Percentiles rank a stretch among this genome's conserved stretches.
Conservation (phyloP, 2,797 vertebrate genomes). For the Leucoraja ocellata region DNA sequence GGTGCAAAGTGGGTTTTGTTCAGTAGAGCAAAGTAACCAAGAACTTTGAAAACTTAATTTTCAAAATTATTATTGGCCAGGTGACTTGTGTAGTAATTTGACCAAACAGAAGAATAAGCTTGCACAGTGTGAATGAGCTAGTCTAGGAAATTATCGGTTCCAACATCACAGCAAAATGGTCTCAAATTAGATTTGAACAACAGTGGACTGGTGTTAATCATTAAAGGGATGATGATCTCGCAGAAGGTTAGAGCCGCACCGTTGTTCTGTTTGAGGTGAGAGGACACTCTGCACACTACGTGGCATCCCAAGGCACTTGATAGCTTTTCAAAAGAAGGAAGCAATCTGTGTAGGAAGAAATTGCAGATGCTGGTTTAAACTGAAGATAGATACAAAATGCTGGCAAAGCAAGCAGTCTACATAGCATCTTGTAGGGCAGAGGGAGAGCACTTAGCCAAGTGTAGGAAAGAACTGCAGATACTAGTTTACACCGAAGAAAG, state of each 20-base stretch:
- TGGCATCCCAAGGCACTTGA: not conserved
- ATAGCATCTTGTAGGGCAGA: not conserved
- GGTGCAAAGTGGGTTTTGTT: not conserved
- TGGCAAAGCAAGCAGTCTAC: not conserved
- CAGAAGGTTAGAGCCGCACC: not conserved
- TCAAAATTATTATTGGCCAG: not conserved
- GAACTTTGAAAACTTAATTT: not conserved
- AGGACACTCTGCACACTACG: not conserved
- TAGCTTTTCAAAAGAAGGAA: not conserved
- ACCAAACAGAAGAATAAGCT: not conserved
- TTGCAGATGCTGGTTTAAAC: too few species aligned
- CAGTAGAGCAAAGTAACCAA: not conserved
- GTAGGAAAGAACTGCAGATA: too few species aligned
- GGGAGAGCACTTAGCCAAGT: not conserved
- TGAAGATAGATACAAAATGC: too few species aligned
- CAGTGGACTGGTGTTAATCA: not conserved
- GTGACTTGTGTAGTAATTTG: not conserved
- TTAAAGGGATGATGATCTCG: not conserved
- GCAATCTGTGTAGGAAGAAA: too few species aligned
- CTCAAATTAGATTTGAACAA: not conserved
- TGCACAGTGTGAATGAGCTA: not conserved
- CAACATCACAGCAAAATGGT: not conserved
- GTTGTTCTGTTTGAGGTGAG: not conserved
- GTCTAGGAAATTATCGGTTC: not conserved
- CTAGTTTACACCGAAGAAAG: too few species aligned